These are phyloP conservation scores for Philereme vetulata DNA, from an alignment of 2,888 invertebrate species.

Conservation along the genomic window DNA sequence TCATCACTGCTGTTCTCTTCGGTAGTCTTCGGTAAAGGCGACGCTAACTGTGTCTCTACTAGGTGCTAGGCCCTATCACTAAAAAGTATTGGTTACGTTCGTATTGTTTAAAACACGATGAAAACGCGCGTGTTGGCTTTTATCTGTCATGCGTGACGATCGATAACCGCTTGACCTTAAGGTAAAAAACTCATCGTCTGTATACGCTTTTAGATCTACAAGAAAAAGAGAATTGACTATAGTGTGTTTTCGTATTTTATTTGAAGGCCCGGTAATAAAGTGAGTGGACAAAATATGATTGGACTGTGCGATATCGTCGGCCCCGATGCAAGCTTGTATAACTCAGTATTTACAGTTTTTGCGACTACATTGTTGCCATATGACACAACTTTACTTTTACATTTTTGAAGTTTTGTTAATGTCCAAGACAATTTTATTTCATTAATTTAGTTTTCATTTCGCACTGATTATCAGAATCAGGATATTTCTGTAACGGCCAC, in stretches of 20 bases:
- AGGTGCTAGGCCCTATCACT: too few species aligned
- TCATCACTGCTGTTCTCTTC: too few species aligned
- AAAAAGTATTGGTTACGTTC: too few species aligned
- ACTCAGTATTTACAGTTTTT: slow-evolving; percentile 15
- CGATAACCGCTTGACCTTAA: too few species aligned
- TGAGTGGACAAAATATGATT: slow-evolving; percentile 19
- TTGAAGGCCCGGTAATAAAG: slow-evolving; percentile 20
- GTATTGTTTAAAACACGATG: too few species aligned
- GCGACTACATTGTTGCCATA: not conserved
- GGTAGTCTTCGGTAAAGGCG: too few species aligned
- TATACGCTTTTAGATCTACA: slow-evolving; percentile 7
- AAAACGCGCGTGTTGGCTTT: too few species aligned
- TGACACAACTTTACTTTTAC: not conserved
- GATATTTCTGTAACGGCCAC: slow-evolving; percentile 47
- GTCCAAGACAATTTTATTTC: slow-evolving; percentile 7
- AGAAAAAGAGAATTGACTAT: slow-evolving; percentile 25
- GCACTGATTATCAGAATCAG: slow-evolving; percentile 22
- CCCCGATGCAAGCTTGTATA: slow-evolving; percentile 10
- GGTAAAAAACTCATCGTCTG: too few species aligned
- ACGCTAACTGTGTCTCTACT: too few species aligned
- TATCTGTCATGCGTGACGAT: too few species aligned
- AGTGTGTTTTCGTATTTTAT: slow-evolving; percentile 25
- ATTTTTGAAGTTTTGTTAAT: not conserved
- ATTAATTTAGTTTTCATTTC: slow-evolving; percentile 14
- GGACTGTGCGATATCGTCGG: slow-evolving; percentile 7